Evolutionary conservation across 1,140 invertebrate genomes (phyloP).

Genomic region (Drosophila sturtevanti): DNA sequence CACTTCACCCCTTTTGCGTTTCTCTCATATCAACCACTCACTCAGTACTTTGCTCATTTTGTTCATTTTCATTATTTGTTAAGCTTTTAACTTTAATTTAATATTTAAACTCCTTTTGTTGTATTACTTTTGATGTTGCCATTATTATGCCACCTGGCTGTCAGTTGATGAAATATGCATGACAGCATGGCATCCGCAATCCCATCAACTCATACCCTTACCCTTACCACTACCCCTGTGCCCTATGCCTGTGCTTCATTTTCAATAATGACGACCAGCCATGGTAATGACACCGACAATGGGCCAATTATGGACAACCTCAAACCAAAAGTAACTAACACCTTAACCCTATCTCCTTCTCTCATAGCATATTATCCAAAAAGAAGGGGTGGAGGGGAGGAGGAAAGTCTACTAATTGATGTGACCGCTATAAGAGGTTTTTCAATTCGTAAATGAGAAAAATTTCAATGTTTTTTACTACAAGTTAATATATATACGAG

Average conservation of each 20-base stretch:
- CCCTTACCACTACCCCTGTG: background rate
- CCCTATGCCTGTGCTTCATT: background rate
- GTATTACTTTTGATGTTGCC: constrained; percentile 63
- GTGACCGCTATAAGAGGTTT: background rate
- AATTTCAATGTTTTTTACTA: too few species aligned
- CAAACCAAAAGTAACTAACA: constrained; percentile 12
- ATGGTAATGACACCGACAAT: constrained; percentile 71
- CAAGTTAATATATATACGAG: too few species aligned
- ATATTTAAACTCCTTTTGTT: constrained; percentile 75
- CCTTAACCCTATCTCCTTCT: background rate
- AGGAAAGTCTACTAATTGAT: background rate
- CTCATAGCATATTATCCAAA: background rate
- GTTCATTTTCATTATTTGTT: constrained; percentile 71
- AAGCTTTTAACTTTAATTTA: constrained; percentile 79
- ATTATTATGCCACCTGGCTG: constrained; percentile 41
- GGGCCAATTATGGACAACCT: constrained; percentile 64
- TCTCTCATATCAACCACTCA: background rate
- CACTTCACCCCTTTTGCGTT: background rate
- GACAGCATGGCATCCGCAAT: constrained; percentile 26
- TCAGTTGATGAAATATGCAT: constrained; percentile 69
- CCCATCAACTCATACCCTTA: constrained; percentile 1
- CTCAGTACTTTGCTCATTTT: constrained; percentile 55
- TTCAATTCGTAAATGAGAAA: too few species aligned
- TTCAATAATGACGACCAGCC: constrained; percentile 54
- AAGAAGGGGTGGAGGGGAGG: too few species aligned